Evolutionary conservation across 1,140 invertebrate genomes (phyloP), one percentile per base, ranked within the genome.

Genomic region (Zeugodacus cucurbitae): DNA sequence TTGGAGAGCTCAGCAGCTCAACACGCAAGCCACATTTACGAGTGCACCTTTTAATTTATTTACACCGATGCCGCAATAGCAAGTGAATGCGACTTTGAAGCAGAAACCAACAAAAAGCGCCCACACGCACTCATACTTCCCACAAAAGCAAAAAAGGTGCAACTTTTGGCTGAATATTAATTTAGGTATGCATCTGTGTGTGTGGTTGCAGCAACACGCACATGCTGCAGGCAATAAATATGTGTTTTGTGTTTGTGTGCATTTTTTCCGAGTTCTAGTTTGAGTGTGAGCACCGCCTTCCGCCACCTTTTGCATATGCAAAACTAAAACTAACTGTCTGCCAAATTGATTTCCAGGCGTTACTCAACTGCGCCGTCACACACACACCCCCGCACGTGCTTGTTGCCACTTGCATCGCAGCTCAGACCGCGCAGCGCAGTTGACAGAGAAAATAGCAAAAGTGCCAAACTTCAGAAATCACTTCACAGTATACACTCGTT

Each of bases 381-480:
- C n/a, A 48, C 10, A 11, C 41, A 48, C 44, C 48, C 8, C 37
- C 41, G n/a, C 41, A 78, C 8, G 48, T 22, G 34, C 4, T n/a
- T n/a, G n/a, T n/a, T n/a, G n/a, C n/a, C 22, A 34, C 10, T 32
- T 54, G 48, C 48, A 11, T 3, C 29, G 29, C 58, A 11, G n/a
- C n/a, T n/a, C n/a, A n/a, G 58, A 4, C 22, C 4, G 58, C 5
- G 20, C 67, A 26, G 41, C 37, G 10, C 22, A 44, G 41, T 48
- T 48, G 74, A 48, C 37, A 82, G 74, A 17, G n/a, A 82, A 82
- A 82, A 82, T 44, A 48, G 41, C 20, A 82, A 82, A 82, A 82
- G 74, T 82, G 41, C 41, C 74, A 82, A 82, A 82, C 74, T 82
- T 82, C 74, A 82, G 74, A 44, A 82, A 82, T 48, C 74, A 82